Conservation (phyloP, 1,140 invertebrate species). For the Drosophila dunni region DNA sequence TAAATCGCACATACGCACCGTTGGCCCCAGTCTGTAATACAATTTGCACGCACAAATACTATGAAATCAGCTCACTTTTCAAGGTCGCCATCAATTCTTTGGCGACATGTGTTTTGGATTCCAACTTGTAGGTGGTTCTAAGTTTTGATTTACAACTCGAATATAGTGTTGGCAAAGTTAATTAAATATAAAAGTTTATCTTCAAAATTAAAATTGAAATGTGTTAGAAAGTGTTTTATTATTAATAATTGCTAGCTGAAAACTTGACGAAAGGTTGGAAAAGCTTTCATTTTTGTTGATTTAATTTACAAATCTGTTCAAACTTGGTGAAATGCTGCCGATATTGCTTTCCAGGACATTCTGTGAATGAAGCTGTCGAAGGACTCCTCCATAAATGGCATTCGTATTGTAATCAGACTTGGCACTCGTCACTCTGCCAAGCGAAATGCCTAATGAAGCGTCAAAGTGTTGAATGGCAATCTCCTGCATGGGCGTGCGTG, state of each 20-base stretch:
- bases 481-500: slow-evolving; percentile 16
- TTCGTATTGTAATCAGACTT: slow-evolving; percentile 51
- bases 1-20: slow-evolving; percentile 53
- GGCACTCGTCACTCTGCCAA: slow-evolving; percentile 12
- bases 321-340: background rate
- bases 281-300: background rate
- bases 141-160: background rate
- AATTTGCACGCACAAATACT: slow-evolving; percentile 19
- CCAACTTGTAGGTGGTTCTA: background rate
- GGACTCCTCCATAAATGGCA: slow-evolving; percentile 27
- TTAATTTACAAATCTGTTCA: background rate
- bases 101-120: background rate
- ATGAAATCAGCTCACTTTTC: slow-evolving; percentile 3
- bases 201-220: too few relatives aligned
- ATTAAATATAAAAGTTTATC: too few relatives aligned
- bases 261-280: too few relatives aligned
- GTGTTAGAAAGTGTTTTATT: too few relatives aligned
- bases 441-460: slow-evolving; percentile 60
- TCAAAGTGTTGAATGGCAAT: slow-evolving; percentile 68
- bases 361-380: background rate
- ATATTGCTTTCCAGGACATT: background rate
- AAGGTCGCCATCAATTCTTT: background rate
- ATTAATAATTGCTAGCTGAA: too few relatives aligned
- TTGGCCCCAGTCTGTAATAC: slow-evolving; percentile 15
- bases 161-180: too few relatives aligned